A percentile compares a stretch with the other conserved stretches of the same genome.
Conservation (phyloP, 2,797 vertebrate genomes). For the Spinibarbus caldwelli region DNA sequence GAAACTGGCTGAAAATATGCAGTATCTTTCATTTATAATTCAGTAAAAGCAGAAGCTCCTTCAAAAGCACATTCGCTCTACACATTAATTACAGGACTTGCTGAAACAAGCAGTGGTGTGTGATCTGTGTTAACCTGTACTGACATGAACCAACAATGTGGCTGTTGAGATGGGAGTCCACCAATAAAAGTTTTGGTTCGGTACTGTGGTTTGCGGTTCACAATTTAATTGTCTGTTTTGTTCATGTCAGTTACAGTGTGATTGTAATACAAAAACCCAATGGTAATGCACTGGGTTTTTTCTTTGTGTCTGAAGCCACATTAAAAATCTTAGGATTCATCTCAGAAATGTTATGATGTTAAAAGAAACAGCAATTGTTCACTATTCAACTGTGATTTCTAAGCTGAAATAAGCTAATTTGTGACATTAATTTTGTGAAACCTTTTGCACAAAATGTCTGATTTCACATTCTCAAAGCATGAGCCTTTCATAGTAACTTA, state of each 20-base stretch:
- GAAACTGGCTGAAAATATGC: not conserved
- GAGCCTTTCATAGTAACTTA: not conserved
- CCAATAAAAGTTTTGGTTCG: not conserved
- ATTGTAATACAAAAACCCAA: not conserved
- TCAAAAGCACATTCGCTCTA: not conserved
- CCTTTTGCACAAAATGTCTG: not conserved
- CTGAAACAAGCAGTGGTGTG: not conserved
- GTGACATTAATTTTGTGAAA: not conserved
- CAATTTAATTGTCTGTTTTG: not conserved
- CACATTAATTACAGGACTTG: not conserved
- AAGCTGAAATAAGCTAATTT: not conserved
- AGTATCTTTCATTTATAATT: conserved; percentile 29
- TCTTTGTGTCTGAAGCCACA: not conserved
- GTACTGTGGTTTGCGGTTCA: not conserved
- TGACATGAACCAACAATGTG: conserved; percentile 5
- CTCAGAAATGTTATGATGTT: no score
- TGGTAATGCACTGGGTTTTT: not conserved
- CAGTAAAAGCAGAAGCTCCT: not conserved
- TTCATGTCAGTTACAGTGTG: not conserved
- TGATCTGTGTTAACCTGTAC: not conserved
- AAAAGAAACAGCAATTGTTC: no score
- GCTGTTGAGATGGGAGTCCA: not conserved
- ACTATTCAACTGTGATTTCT: no score
- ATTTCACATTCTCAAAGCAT: not conserved
- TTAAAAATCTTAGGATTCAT: not conserved